phyloP scores from a whole-genome alignment of 2,888 invertebrate species.

The Mellilla xanthometata region DNA sequence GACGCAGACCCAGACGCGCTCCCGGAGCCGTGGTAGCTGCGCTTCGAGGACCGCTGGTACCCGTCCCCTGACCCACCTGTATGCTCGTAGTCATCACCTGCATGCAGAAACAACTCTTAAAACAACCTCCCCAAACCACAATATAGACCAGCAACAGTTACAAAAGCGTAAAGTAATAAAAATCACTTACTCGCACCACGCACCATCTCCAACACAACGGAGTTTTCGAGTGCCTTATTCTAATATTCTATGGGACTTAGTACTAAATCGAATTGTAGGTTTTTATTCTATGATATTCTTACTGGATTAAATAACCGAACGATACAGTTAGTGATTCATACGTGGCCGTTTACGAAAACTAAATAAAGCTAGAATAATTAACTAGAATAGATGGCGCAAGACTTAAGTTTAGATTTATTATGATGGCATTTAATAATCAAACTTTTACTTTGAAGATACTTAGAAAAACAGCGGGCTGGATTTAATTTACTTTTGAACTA shows the following conservation, averaged over 20 bases:
- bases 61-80: slow-evolving; percentile 77
- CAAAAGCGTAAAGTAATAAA: slow-evolving; percentile 39
- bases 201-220: slow-evolving; percentile 52
- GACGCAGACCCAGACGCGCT: slow-evolving; percentile 65
- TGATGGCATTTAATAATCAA: no score
- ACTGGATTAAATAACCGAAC: no score
- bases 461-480: no score
- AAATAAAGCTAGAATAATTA: no score
- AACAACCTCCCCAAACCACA: slow-evolving; percentile 12
- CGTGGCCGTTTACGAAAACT: no score
- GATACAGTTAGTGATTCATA: no score
- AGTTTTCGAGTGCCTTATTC: slow-evolving; percentile 9
- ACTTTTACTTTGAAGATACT: no score
- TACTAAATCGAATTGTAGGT: no score
- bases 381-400: no score
- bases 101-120: slow-evolving; percentile 25
- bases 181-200: slow-evolving; percentile 77
- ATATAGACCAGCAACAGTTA: slow-evolving; percentile 27
- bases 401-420: no score
- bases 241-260: slow-evolving; percentile 10
- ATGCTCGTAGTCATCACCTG: slow-evolving; percentile 78
- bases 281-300: neutral
- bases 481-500: no score
- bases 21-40: slow-evolving; percentile 65
- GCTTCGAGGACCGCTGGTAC: slow-evolving; percentile 72